phyloP scores from a whole-genome alignment of 2,797 vertebrate species.

The Sciaenops ocellatus region DNA sequence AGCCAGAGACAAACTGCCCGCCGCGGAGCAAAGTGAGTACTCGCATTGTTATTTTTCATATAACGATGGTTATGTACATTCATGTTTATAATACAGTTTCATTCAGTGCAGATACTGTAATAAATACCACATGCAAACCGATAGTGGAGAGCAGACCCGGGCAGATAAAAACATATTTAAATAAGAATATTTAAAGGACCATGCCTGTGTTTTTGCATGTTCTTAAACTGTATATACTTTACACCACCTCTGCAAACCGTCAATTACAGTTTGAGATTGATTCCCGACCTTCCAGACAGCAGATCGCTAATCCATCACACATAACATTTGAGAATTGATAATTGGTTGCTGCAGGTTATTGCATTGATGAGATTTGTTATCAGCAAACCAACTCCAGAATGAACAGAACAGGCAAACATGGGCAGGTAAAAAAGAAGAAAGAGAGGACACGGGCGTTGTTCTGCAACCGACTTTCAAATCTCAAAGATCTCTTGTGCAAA shows the following conservation, averaged over 20 bases:
- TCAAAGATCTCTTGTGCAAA: not conserved
- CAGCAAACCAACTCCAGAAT: not conserved
- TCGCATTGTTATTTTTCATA: slow-evolving; percentile 73
- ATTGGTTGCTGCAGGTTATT: not conserved
- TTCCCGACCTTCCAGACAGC: not conserved
- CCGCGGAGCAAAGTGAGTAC: slow-evolving; percentile 63
- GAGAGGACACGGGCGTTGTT: not conserved
- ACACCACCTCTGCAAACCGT: slow-evolving; percentile 13
- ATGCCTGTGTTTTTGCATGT: slow-evolving; percentile 48
- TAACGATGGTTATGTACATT: slow-evolving; percentile 84
- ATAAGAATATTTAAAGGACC: slow-evolving; percentile 45
- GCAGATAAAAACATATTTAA: slow-evolving; percentile 38
- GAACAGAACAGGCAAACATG: not conserved
- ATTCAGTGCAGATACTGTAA: slow-evolving; percentile 83
- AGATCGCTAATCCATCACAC: too few species aligned
- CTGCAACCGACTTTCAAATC: not conserved
- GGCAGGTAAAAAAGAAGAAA: too few species aligned
- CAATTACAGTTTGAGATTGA: not conserved
- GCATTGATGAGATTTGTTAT: not conserved
- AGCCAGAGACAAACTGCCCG: slow-evolving; percentile 54
- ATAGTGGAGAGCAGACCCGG: slow-evolving; percentile 70
- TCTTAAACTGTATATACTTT: slow-evolving; percentile 19
- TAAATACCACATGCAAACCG: slow-evolving; percentile 83
- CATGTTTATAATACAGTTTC: slow-evolving; percentile 82
- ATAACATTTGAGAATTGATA: not conserved